These are phyloP conservation scores for Oscheius sp. DNA, from an alignment of 1,140 invertebrate genomes.

Conservation along the genomic window DNA sequence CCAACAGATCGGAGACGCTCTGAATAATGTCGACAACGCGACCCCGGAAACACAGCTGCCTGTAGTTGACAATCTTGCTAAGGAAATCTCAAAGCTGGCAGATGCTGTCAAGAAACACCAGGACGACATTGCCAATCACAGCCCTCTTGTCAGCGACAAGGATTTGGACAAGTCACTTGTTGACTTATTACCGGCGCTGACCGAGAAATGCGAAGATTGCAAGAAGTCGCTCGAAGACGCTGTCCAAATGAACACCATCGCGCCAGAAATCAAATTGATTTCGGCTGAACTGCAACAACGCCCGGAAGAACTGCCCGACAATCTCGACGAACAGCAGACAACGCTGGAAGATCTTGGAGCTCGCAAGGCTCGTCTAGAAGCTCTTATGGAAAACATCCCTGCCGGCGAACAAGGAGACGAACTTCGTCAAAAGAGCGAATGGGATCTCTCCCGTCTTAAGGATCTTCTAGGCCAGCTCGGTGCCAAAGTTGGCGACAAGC, in stretches of 20 bases:
- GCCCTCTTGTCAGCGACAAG: conserved; percentile 7
- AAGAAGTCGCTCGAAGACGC: conserved; percentile 22
- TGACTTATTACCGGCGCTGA: conserved; percentile 8
- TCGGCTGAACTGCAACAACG: conserved; percentile 13
- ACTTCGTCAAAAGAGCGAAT: conserved; percentile 45
- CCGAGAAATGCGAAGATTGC: conserved; percentile 14
- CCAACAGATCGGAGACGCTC: not conserved
- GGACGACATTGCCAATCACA: conserved; percentile 5
- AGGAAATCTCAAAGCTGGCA: not conserved
- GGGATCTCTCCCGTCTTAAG: conserved; percentile 45
- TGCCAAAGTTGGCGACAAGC: conserved; percentile 49
- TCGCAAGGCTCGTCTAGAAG: conserved; percentile 42
- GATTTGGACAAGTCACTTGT: conserved; percentile 16
- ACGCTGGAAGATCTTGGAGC: conserved; percentile 40
- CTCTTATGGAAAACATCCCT: conserved; percentile 41
- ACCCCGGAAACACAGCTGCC: conserved; percentile 15
- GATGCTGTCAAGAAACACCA: conserved; percentile 2
- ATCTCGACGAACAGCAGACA: conserved; percentile 44
- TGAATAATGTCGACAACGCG: not conserved
- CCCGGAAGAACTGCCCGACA: conserved; percentile 20
- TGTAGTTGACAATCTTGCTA: conserved; percentile 8
- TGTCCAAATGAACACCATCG: conserved; percentile 18
- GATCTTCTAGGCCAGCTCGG: conserved; percentile 44
- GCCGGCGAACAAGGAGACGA: conserved; percentile 41
- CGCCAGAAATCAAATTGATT: conserved; percentile 26